Conservation (phyloP, 92 coral and sea anemone species). For the Umimayanthus chanpuru region DNA sequence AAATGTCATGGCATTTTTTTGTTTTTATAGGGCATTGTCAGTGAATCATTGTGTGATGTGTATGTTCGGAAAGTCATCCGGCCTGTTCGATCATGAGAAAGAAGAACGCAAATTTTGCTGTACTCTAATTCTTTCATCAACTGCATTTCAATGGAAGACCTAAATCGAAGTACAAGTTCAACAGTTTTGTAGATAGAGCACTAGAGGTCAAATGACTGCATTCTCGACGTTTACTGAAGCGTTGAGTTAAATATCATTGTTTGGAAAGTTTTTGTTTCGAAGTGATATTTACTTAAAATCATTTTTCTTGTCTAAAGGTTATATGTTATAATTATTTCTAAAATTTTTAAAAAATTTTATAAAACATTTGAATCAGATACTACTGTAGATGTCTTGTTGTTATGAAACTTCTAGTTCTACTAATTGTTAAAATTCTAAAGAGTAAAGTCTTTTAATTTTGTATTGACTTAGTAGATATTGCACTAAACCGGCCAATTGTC, state of each 20-base stretch:
- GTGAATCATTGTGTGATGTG: not conserved
- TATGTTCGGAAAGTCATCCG: not conserved
- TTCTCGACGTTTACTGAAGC: not conserved
- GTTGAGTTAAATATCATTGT: not conserved
- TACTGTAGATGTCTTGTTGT: not conserved
- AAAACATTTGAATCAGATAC: slow-evolving; percentile 2
- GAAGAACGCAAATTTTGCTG: not conserved
- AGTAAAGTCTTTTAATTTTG: not conserved
- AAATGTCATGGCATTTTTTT: not conserved
- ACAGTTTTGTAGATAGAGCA: not conserved
- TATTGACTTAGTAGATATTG: not conserved
- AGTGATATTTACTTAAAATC: not conserved
- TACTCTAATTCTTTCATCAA: not conserved
- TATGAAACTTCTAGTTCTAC: not conserved
- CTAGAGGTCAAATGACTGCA: slow-evolving; percentile 15
- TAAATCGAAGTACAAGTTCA: not conserved
- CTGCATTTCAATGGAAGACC: not conserved
- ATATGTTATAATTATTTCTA: too few relatives aligned
- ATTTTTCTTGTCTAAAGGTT: not conserved
- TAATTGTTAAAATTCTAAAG: not conserved
- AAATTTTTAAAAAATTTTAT: not conserved
- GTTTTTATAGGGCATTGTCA: not conserved
- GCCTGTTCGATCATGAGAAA: not conserved
- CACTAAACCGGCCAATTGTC: not conserved
- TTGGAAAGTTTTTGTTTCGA: not conserved